These are phyloP conservation scores for Drosophila flavopinicola DNA, from an alignment of 2,888 invertebrate species.

Conservation along the genomic window DNA sequence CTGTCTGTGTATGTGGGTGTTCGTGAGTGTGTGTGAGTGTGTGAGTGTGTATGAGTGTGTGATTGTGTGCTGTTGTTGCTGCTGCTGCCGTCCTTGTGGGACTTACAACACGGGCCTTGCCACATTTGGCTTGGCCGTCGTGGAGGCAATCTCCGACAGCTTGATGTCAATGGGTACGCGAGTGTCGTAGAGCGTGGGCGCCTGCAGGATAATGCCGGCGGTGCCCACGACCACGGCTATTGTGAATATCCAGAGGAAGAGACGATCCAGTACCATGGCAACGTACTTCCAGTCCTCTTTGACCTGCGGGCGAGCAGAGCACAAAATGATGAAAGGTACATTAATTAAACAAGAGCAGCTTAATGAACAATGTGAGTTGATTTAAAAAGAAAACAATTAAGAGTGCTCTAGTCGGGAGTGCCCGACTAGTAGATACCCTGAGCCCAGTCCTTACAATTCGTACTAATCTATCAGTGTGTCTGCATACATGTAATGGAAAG, in stretches of 20 bases:
- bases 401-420: no score
- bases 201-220: slow-evolving; percentile 96
- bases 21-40: slow-evolving; percentile 14
- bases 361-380: no score
- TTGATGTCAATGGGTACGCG: slow-evolving; percentile 94
- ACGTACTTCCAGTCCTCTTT: slow-evolving; percentile 99
- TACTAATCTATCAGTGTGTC: no score
- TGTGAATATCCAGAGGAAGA: slow-evolving; percentile 99
- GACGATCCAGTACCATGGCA: slow-evolving; percentile 97
- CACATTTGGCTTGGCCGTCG: slow-evolving; percentile 92
- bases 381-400: no score
- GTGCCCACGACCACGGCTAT: slow-evolving; percentile 97
- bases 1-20: slow-evolving; percentile 26
- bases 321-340: slow-evolving; percentile 1
- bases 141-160: slow-evolving; percentile 94
- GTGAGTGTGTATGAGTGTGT: slow-evolving; percentile 4
- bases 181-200: slow-evolving; percentile 96
- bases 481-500: no score
- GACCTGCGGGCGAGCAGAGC: slow-evolving; percentile 86
- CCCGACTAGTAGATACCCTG: no score
- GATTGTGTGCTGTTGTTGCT: slow-evolving; percentile 15
- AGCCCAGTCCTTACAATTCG: no score
- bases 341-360: no score
- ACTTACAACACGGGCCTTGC: slow-evolving; percentile 84
- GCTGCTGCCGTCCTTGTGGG: slow-evolving; percentile 13